Evolutionary conservation across 2,888 invertebrate species (phyloP), one percentile per base, ranked within the genome.

Genomic region (Chymomyza amoena): DNA sequence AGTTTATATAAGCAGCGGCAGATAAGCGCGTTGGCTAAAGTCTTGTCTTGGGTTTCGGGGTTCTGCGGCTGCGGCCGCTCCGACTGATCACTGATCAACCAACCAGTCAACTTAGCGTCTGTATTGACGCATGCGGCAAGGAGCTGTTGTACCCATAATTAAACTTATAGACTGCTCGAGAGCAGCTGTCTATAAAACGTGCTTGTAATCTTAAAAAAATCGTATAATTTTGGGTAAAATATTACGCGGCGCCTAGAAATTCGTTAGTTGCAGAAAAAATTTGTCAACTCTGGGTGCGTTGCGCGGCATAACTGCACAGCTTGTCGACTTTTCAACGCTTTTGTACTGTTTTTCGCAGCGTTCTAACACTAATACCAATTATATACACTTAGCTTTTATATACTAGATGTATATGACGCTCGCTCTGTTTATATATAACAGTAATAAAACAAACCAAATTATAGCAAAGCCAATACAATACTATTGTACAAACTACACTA

Each of bases 1-100:
- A 84, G 87, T 87, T 90, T 90, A 89, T 90, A 90, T 89, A 89
- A 80, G 80, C n/a, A n/a, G n/a, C n/a, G 75, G 62, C 81, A 89
- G 88, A 84, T 88, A 84, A 88, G 84, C 83, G 72, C 63, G 32
- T 32, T 62, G 78, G 39, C 39, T 45, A 45, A 45, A 45, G 39
- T 45, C 39, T 45, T 45, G 32, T 32, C 32, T 45, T 45, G 13
- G 39, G 39, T 45, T 45, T 45, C 13, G 10, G 39, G 39, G 39
- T 10, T 45, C 13, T 45, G 10, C 39, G 13, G 70, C 28, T 57
- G 65, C 54, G 61, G 68, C 63, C 64, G 63, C 16, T 64, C 45
- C 66, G 70, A 64, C 57, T 56, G 70, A n/a, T 45, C 61, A 64
- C 63, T 66, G 60, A 60, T 61, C 16, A 57, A 56, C 36, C 32